These are phyloP conservation scores for Himalopsyche tibetana DNA, from an alignment of 2,888 invertebrate genomes.

Conservation along the genomic window DNA sequence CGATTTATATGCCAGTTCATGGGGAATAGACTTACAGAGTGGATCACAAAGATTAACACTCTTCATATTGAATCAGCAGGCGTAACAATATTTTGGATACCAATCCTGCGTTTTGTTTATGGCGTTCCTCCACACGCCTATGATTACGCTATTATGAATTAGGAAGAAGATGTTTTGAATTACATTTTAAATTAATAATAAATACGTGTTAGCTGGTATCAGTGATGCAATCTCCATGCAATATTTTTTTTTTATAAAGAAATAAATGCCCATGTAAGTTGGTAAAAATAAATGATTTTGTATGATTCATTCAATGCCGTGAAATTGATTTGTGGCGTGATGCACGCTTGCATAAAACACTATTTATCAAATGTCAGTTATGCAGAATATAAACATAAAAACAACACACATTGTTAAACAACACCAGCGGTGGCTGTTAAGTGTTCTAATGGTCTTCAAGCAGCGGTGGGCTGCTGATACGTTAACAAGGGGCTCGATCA, in stretches of 20 bases:
- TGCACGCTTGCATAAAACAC: neutral
- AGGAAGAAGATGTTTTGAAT: neutral
- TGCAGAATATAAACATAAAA: neutral
- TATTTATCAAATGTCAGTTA: conserved; percentile 28
- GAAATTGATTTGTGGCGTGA: conserved; percentile 8
- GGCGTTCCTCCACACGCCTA: neutral
- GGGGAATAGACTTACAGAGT: too few species aligned
- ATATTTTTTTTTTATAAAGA: neutral
- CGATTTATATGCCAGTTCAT: too few species aligned
- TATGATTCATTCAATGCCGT: conserved; percentile 21
- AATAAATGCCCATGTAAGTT: neutral
- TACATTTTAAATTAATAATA: neutral
- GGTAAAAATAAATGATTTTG: neutral
- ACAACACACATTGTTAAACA: neutral
- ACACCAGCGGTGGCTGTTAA: neutral
- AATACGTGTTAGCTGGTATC: neutral
- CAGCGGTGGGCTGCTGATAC: too few species aligned
- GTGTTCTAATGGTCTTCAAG: too few species aligned
- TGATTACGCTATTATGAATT: neutral
- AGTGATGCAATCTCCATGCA: neutral
- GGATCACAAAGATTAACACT: too few species aligned
- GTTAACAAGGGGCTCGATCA: too few species aligned
- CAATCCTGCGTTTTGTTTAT: too few species aligned
- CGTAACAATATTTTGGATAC: too few species aligned
- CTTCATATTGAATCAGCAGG: too few species aligned